These are phyloP conservation scores for Myopa testacea DNA, from an alignment of 2,888 invertebrate species.

Conservation along the genomic window DNA sequence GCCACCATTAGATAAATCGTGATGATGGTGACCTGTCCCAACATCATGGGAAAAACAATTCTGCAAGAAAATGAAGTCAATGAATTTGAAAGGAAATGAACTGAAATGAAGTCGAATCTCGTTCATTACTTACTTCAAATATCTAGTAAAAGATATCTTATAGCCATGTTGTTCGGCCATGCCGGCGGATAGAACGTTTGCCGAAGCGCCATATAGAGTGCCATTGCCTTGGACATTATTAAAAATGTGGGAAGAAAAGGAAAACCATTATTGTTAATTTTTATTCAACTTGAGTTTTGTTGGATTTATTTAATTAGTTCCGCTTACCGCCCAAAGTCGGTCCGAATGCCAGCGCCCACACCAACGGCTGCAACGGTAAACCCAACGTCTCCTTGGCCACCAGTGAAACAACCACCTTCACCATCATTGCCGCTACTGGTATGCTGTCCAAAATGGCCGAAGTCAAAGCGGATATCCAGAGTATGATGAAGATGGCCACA, in stretches of 20 bases:
- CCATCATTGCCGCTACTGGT: conserved; percentile 93
- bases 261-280: background rate
- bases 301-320: background rate
- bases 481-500: conserved; percentile 81
- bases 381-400: conserved; percentile 76
- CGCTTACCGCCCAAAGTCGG: conserved; percentile 83
- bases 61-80: conserved; percentile 66
- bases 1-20: conserved; percentile 78
- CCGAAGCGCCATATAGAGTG: conserved; percentile 89
- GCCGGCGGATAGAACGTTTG: conserved; percentile 91
- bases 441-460: conserved; percentile 93
- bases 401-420: conserved; percentile 79
- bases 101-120: background rate
- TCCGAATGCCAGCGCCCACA: conserved; percentile 89
- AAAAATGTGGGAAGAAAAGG: background rate
- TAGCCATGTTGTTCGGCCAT: conserved; percentile 94
- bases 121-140: conserved; percentile 75
- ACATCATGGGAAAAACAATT: conserved; percentile 86
- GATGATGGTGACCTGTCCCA: conserved; percentile 77
- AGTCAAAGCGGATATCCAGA: conserved; percentile 89
- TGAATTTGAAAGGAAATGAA: background rate
- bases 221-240: conserved; percentile 78
- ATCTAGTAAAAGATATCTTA: conserved; percentile 83
- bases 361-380: conserved; percentile 82
- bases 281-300: background rate